These are phyloP conservation scores for Pelecanoides urinatrix DNA, from an alignment of 2,113 vertebrate species.

Conservation along the genomic window DNA sequence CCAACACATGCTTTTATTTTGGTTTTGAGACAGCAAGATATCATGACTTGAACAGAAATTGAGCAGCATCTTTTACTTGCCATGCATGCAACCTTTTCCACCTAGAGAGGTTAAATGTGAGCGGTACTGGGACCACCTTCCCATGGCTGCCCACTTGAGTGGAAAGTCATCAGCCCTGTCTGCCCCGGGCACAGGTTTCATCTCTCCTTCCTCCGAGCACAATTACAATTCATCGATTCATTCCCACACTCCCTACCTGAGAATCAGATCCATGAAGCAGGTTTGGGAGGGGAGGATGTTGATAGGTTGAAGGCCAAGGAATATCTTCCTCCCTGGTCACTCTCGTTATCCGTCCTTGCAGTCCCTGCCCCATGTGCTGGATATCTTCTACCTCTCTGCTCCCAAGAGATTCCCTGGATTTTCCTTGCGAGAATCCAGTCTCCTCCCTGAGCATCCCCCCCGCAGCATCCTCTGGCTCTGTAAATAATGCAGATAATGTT, in stretches of 20 bases:
- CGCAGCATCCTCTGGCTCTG: not conserved
- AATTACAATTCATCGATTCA: not conserved
- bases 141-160: not conserved
- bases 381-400: not conserved
- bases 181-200: not conserved
- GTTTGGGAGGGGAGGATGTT: not conserved
- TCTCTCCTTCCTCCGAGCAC: not conserved
- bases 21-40: not conserved
- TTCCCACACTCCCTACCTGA: not conserved
- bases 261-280: not conserved
- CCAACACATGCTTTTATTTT: not conserved
- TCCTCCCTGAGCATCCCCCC: not conserved
- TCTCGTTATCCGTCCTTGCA: fast-evolving
- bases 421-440: not conserved
- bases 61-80: not conserved
- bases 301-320: not conserved
- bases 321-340: not conserved
- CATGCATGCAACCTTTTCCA: fast-evolving
- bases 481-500: not conserved
- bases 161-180: not conserved
- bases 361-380: fast-evolving
- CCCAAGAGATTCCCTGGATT: not conserved
- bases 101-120: not conserved
- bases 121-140: not conserved
- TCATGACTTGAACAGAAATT: not conserved